phyloP scores from a whole-genome alignment of 2,797 vertebrate genomes.

The Sebastolobus alascanus region DNA sequence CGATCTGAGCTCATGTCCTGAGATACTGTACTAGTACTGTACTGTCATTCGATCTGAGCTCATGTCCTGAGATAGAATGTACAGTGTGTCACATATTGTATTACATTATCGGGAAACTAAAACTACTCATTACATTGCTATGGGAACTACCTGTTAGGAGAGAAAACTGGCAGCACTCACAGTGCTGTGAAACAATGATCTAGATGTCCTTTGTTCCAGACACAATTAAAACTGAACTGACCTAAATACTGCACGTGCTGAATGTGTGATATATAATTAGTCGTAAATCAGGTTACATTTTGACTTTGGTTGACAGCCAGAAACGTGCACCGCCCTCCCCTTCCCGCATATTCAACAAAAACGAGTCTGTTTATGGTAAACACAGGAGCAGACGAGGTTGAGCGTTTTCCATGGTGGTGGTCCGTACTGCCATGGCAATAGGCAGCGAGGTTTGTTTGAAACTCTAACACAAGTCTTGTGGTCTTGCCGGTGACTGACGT shows the following conservation, averaged over 20 bases:
- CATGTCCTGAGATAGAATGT: not conserved
- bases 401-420: constrained; percentile 77
- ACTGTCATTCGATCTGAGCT: not conserved
- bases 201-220: not conserved
- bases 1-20: too few species aligned
- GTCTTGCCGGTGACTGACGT: constrained; percentile 73
- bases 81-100: too few species aligned
- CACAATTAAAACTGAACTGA: not conserved
- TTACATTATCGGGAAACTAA: not conserved
- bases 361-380: constrained; percentile 74
- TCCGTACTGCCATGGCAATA: constrained; percentile 64
- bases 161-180: not conserved
- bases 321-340: not conserved
- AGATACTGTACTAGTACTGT: too few species aligned
- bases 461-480: constrained; percentile 66
- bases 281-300: not conserved
- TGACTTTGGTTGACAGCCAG: not conserved
- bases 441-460: constrained; percentile 75
- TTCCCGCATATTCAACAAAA: constrained; percentile 28
- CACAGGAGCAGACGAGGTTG: constrained; percentile 45
- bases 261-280: not conserved
- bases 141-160: constrained; percentile 21
- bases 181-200: not conserved
- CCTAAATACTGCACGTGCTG: not conserved
- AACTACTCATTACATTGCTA: constrained; percentile 14